phyloP scores from a whole-genome alignment of 92 coral and sea anemone genomes.

The Ricordea florida region DNA sequence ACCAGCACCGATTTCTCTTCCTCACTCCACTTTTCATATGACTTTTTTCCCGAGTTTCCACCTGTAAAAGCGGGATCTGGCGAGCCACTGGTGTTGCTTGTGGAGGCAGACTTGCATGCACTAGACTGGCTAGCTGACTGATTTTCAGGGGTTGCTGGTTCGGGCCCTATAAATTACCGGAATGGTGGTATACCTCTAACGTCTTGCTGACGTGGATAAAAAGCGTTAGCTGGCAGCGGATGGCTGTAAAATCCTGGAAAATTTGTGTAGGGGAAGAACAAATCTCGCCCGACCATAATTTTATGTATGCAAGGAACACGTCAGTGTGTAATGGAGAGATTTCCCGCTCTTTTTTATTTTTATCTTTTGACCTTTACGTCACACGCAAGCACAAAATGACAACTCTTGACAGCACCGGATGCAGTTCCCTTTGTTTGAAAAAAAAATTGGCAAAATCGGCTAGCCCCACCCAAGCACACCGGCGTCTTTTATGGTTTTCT shows the following conservation, averaged over 20 bases:
- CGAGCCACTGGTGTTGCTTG: too few relatives aligned
- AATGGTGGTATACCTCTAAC: neutral
- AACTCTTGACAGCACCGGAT: neutral
- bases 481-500: neutral
- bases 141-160: neutral
- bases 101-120: too few relatives aligned
- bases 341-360: constrained; percentile 9
- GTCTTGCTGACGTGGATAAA: neutral
- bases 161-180: neutral
- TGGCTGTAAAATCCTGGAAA: constrained; percentile 7
- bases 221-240: neutral
- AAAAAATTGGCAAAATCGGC: neutral
- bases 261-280: neutral
- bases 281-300: neutral
- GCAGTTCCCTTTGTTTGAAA: constrained; percentile 1
- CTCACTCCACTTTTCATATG: constrained; percentile 29
- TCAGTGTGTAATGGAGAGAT: neutral
- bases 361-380: neutral
- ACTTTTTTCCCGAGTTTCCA: neutral
- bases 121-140: neutral
- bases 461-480: constrained; percentile 1
- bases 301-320: neutral
- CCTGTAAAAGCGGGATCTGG: neutral
- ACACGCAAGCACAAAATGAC: neutral
- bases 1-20: constrained; percentile 25